These are phyloP conservation scores for Hepsetus odoe DNA, from an alignment of 2,113 vertebrate species.

Conservation along the genomic window DNA sequence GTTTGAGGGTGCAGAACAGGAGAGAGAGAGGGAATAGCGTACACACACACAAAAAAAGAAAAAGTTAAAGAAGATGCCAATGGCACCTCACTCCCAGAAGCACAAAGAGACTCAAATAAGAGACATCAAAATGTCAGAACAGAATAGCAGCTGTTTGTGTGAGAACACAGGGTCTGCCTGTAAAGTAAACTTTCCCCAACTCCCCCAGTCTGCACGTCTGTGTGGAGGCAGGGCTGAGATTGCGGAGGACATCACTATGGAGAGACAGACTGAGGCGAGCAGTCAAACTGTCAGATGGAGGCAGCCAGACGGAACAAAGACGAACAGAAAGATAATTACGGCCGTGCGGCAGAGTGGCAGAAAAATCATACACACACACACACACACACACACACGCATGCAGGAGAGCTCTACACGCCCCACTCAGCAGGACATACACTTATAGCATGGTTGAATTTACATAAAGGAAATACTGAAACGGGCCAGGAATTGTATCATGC, in stretches of 20 bases:
- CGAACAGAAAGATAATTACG: slow-evolving; percentile 56
- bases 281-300: slow-evolving; percentile 61
- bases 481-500: neutral
- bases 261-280: slow-evolving; percentile 51
- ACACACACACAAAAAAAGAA: slow-evolving; percentile 35
- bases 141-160: slow-evolving; percentile 69
- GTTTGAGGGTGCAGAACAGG: slow-evolving; percentile 42
- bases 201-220: slow-evolving; percentile 48
- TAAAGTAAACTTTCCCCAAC: slow-evolving; percentile 74
- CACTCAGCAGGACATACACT: slow-evolving; percentile 4
- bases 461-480: neutral
- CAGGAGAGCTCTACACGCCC: neutral
- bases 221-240: slow-evolving; percentile 47
- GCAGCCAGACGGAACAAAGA: slow-evolving; percentile 62
- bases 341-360: slow-evolving; percentile 24
- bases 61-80: slow-evolving; percentile 42
- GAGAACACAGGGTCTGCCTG: slow-evolving; percentile 51
- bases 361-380: slow-evolving; percentile 24
- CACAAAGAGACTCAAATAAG: slow-evolving; percentile 62
- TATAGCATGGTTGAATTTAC: neutral
- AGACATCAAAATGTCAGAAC: slow-evolving; percentile 69
- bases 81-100: slow-evolving; percentile 59
- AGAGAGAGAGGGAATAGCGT: slow-evolving; percentile 41
- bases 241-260: slow-evolving; percentile 52
- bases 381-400: slow-evolving; percentile 40